Conservation (phyloP, 2,888 invertebrate genomes). For the Drosophila anomelani region DNA sequence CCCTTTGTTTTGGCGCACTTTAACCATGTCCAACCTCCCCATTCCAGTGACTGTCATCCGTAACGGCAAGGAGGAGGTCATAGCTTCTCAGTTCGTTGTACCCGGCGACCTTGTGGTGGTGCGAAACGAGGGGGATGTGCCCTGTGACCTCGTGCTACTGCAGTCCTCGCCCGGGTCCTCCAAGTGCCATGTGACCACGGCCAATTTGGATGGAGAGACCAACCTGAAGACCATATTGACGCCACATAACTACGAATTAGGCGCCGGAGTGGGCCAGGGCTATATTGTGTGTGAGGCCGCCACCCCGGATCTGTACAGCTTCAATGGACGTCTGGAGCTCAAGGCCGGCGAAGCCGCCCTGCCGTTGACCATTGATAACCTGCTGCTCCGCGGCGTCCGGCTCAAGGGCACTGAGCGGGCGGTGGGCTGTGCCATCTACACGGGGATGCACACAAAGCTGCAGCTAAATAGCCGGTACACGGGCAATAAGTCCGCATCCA, state of each 20-base stretch:
- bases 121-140: conserved; percentile 89
- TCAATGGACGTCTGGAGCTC: conserved; percentile 87
- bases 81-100: conserved; percentile 87
- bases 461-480: conserved; percentile 92
- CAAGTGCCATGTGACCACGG: conserved; percentile 92
- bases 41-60: conserved; percentile 86
- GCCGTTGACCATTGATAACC: conserved; percentile 89
- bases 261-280: conserved; percentile 53
- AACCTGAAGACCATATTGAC: conserved; percentile 82
- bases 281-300: conserved; percentile 90
- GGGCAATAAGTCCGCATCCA: conserved; percentile 90
- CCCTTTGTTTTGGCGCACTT: no score
- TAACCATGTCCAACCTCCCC: neutral
- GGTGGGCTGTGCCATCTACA: conserved; percentile 92
- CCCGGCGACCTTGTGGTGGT: conserved; percentile 92
- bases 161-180: conserved; percentile 85
- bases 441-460: conserved; percentile 92
- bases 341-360: conserved; percentile 76
- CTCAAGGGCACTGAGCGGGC: conserved; percentile 92
- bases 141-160: conserved; percentile 92
- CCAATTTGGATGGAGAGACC: conserved; percentile 91
- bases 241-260: conserved; percentile 70
- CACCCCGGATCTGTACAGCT: conserved; percentile 90
- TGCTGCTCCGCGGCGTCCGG: conserved; percentile 91
- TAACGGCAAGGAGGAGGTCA: conserved; percentile 86